Conservation (phyloP, 2,113 vertebrate genomes). For the Lamprotornis superbus region DNA sequence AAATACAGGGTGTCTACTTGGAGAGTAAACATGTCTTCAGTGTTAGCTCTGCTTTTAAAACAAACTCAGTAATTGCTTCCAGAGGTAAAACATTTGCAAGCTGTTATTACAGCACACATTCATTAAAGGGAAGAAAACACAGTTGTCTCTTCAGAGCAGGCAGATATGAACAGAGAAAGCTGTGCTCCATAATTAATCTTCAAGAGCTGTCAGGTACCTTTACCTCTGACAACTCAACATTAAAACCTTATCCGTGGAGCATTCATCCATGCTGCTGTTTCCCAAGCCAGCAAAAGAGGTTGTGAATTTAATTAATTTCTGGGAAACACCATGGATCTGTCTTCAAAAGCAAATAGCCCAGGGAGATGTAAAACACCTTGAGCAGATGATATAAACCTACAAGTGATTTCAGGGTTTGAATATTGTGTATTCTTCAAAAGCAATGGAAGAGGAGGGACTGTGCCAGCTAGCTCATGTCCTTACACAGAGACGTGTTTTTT, state of each 20-base stretch:
- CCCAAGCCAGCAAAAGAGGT: background rate
- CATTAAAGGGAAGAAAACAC: conserved; percentile 1
- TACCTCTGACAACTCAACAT: background rate
- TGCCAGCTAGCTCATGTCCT: background rate
- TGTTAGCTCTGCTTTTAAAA: conserved; percentile 49
- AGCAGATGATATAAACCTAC: background rate
- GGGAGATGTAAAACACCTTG: background rate
- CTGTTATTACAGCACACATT: conserved; percentile 15
- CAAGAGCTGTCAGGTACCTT: background rate
- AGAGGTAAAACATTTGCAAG: conserved; percentile 45
- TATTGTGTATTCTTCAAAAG: background rate
- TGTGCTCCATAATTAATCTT: background rate
- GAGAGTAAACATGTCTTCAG: background rate
- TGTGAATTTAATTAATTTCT: conserved; percentile 2
- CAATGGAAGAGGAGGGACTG: background rate
- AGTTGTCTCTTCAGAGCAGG: background rate
- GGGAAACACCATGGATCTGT: background rate
- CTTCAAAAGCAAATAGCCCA: background rate
- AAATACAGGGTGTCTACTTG: background rate
- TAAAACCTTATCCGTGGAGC: background rate
- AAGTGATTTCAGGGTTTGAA: background rate
- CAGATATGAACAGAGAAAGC: background rate
- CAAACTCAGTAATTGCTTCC: conserved; percentile 39
- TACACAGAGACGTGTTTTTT: accelerated
- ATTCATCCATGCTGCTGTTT: background rate